A percentile compares a stretch with the other conserved stretches of the same genome.
phyloP scores from a whole-genome alignment of 2,888 invertebrate genomes.

The Megamerina dolium region DNA sequence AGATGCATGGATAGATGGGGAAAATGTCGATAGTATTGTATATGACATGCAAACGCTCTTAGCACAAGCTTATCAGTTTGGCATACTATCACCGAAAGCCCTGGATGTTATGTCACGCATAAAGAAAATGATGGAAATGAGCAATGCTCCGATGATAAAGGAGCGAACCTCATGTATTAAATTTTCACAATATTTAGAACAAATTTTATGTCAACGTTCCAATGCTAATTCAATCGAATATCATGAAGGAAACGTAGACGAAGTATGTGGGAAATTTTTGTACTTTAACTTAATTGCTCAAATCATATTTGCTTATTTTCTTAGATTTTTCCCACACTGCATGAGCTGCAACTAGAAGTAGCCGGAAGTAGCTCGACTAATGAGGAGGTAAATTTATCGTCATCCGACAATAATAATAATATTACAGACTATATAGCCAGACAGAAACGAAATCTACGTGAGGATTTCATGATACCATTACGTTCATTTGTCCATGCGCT shows the following conservation, averaged over 20 bases:
- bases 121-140: conserved; percentile 19
- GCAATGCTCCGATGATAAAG: conserved; percentile 12
- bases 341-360: too few species aligned
- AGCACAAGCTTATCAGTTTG: conserved; percentile 23
- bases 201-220: too few species aligned
- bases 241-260: too few species aligned
- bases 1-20: conserved; percentile 21
- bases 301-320: too few species aligned
- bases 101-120: conserved; percentile 25
- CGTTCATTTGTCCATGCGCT: conserved; percentile 49
- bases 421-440: conserved; percentile 67
- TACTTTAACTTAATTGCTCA: too few species aligned
- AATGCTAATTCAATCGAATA: too few species aligned
- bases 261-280: too few species aligned
- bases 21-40: conserved; percentile 21
- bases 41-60: conserved; percentile 27
- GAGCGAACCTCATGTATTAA: conserved; percentile 8
- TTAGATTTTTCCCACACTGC: too few species aligned
- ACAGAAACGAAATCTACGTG: conserved; percentile 71
- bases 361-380: too few species aligned
- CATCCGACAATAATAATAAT: too few species aligned
- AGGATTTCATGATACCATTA: conserved; percentile 73
- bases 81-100: conserved; percentile 14
- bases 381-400: too few species aligned
- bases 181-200: conserved; percentile 6